These are phyloP conservation scores for Tetanocera ferruginea DNA, from an alignment of 2,888 invertebrate species.

Conservation along the genomic window DNA sequence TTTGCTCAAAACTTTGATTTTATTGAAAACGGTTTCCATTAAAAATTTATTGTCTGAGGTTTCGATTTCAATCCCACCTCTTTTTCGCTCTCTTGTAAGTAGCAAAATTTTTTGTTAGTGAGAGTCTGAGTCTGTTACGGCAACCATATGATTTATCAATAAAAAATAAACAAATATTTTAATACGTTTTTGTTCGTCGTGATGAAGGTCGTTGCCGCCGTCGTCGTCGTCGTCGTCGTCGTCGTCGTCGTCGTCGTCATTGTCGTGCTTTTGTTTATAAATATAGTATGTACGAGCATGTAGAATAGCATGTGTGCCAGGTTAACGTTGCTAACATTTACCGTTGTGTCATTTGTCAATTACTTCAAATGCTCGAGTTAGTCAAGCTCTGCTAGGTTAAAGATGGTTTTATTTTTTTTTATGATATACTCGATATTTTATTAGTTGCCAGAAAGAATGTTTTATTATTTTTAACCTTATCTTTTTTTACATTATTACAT, in stretches of 20 bases:
- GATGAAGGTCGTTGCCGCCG: conserved; percentile 36
- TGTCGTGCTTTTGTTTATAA: conserved; percentile 18
- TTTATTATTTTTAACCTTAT: too few species aligned
- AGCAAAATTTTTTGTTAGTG: not conserved
- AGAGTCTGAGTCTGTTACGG: not conserved
- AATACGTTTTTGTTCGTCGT: conserved; percentile 11
- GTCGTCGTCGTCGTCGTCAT: too few species aligned
- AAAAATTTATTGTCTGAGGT: too few species aligned
- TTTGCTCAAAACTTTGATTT: too few species aligned
- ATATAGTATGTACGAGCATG: conserved; percentile 45
- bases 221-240: too few species aligned
- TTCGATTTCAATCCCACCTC: not conserved
- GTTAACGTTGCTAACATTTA: too few species aligned
- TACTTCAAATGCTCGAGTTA: not conserved
- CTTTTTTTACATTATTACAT: too few species aligned
- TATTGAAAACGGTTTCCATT: too few species aligned
- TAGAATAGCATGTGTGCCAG: conserved; percentile 22
- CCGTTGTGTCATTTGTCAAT: not conserved
- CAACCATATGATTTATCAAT: conserved; percentile 33
- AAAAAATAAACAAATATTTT: conserved; percentile 33
- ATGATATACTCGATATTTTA: not conserved
- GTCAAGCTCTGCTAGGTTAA: not conserved
- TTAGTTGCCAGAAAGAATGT: too few species aligned
- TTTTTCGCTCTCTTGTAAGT: not conserved
- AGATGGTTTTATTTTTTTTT: not conserved